A percentile compares a stretch with the other conserved stretches of the same genome.
phyloP scores from a whole-genome alignment of 2,797 vertebrate species.

The Thalassophryne amazonica region DNA sequence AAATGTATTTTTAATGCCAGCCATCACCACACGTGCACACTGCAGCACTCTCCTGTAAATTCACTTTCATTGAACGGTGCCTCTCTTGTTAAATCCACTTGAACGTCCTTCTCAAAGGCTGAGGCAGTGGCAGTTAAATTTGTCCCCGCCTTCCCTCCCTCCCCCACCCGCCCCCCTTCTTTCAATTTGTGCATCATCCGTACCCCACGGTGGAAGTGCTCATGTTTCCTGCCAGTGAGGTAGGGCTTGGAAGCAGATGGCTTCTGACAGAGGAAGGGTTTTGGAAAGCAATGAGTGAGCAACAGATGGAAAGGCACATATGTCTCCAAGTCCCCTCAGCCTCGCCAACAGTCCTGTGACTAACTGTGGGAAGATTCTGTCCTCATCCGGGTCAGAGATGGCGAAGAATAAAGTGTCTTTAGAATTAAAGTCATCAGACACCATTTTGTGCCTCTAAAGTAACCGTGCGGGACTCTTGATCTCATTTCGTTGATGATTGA shows the following conservation, averaged over 20 bases:
- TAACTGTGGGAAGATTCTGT: slow-evolving; percentile 73
- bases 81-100: too few species aligned
- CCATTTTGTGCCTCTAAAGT: slow-evolving; percentile 37
- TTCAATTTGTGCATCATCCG: slow-evolving; percentile 60
- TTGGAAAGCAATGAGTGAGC: slow-evolving; percentile 74
- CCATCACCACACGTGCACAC: too few species aligned
- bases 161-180: slow-evolving; percentile 12
- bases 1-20: too few species aligned
- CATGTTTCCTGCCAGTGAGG: slow-evolving; percentile 76
- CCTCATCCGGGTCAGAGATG: slow-evolving; percentile 64
- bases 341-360: slow-evolving; percentile 81
- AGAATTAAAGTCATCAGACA: slow-evolving; percentile 50
- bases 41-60: too few species aligned
- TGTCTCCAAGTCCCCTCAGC: slow-evolving; percentile 75
- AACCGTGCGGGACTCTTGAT: slow-evolving; percentile 35
- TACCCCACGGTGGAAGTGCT: slow-evolving; percentile 72
- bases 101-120: too few species aligned
- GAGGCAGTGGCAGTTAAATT: slow-evolving; percentile 27
- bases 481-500: slow-evolving; percentile 34
- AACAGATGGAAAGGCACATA: slow-evolving; percentile 81
- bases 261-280: slow-evolving; percentile 77
- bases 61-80: too few species aligned
- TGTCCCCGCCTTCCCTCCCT: slow-evolving; percentile 17
- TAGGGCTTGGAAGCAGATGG: slow-evolving; percentile 82
- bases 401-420: slow-evolving; percentile 49